Base-by-base conservation (phyloP, 2,113 vertebrate species). In the Meleagris gallopavo region DNA sequence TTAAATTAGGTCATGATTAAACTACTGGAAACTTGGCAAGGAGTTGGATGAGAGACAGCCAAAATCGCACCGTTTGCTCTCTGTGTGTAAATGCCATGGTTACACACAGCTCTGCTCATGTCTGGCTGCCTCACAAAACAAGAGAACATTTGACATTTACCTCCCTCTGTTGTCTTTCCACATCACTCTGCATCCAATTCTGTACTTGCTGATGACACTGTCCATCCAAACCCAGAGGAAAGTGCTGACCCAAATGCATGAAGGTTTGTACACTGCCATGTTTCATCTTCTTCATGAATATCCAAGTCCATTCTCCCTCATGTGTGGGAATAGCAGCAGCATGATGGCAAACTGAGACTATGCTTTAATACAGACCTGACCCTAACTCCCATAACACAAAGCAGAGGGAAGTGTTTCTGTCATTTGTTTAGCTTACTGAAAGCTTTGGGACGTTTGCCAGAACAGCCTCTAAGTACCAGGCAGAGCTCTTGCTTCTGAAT, bases 1-100 rank as follows among this genome's bases (percentile, higher is more conserved):
- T 93, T 62, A 93, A 83, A 95, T 89, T 92, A 95, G 64, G 88
- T 80, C 29, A 89, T 88, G 72, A 82, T 83, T 91, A 85, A 95
- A 58, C 78, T 92, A 58, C 54, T 76, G 89, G 93, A 97, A 94
- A 89, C 65, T 86, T 92, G 89, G 74, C 71, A 88, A 77, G 50
- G 50, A 83, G 55, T 58, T 71, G 38, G 32, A 79, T 20, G 29
- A 83, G 25, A 80, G 79, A 60, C 64, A 90, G 83, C n/a, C 50
- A 40, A 76, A 94, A 83, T 78, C 17, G 1, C 38, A 64, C 62
- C 1, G 3, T 81, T 79, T 83, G 41, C 70, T 85, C 81, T 91
- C 76, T 65, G 18, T 76, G 73, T 43, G 30, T 70, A 66, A 58
- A 74, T 58, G 25, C 71, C 55, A 70, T 30, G 10, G 64, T 69